Base-by-base conservation (phyloP, 1,140 invertebrate genomes). In the Tetramorium parvispinum region DNA sequence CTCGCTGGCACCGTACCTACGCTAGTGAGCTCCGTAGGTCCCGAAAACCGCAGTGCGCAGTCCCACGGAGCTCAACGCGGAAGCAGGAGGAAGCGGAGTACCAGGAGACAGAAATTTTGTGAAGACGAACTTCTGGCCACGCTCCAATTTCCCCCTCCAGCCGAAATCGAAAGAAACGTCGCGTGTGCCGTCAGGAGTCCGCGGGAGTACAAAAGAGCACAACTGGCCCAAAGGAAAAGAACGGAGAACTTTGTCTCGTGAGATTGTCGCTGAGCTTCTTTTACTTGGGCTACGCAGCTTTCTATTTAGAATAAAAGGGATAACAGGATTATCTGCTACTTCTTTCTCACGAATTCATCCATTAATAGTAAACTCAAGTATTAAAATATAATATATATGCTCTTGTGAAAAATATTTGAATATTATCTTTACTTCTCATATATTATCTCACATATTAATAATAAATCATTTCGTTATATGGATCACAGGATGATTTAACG, bases 11-110 rank as follows among this genome's bases (percentile, higher is more conserved):
- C 57, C 57, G 59, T 83, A 73, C 16, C 73, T 77, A 73, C 43
- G 53, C 49, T 76, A 51, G 85, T 24, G 59, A 66, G 46, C 32
- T 59, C 55, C 63, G 75, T 57, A 83, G 46, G 78, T 51, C 65
- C 61, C 81, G n/a, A 87, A 78, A 85, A 83, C 59, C 85, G 76
- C 79, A 70, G 43, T 78, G 81, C 66, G 46, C 46, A 43, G 61
- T 51, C 87, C 53, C 63, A 57, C 57, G 73, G n/a, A 18, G 18
- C 51, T 63, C 21, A 85, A 43, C 63, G 43, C 63, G 73, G 32
- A 83, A 83, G 49, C 70, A 10, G 0, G 24, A 76, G 46, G 57
- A 89, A 73, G 46, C 32, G 55, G 43, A 24, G 53, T 71, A 71
- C 43, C 63, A 70, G 57, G 13, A 86, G 40, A n/a, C 49, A 75